Evolutionary conservation across 1,140 invertebrate genomes (phyloP).

Genomic region (Hetaerina americana): DNA sequence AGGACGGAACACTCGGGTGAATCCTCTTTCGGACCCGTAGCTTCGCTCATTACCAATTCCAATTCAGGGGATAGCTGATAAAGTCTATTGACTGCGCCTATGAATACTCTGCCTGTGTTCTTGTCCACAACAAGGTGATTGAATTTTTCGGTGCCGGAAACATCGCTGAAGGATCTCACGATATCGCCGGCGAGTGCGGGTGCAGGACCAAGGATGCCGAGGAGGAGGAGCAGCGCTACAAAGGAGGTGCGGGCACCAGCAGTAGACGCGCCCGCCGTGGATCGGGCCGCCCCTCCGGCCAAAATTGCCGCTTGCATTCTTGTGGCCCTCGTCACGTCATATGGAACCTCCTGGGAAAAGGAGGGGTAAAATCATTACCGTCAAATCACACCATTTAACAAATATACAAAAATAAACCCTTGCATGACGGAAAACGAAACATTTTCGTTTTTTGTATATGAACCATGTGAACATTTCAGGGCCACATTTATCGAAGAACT

Average conservation of each 20-base stretch:
- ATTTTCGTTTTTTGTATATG: too few species aligned
- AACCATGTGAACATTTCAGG: too few species aligned
- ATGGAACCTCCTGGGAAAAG: neutral
- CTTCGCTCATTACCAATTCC: constrained; percentile 55
- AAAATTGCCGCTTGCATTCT: neutral
- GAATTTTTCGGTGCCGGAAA: constrained; percentile 44
- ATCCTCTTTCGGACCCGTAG: constrained; percentile 83
- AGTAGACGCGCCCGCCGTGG: neutral
- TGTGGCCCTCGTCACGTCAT: neutral
- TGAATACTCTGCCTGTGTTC: constrained; percentile 80
- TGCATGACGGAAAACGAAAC: neutral
- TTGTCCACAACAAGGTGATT: constrained; percentile 86
- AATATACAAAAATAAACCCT: neutral
- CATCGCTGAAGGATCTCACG: constrained; percentile 44
- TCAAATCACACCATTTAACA: neutral
- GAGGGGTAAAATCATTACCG: neutral
- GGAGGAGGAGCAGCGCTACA: neutral
- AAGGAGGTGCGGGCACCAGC: neutral
- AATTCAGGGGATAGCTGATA: constrained; percentile 85
- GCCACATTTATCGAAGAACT: neutral
- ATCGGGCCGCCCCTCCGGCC: neutral
- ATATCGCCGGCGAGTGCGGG: constrained; percentile 32
- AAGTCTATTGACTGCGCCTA: constrained; percentile 86
- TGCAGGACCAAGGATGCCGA: too few species aligned
- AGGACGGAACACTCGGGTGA: constrained; percentile 77